Evolutionary conservation across 2,888 invertebrate species (phyloP), one percentile per base, ranked within the genome.

Genomic region (Sarcophaga carnaria): DNA sequence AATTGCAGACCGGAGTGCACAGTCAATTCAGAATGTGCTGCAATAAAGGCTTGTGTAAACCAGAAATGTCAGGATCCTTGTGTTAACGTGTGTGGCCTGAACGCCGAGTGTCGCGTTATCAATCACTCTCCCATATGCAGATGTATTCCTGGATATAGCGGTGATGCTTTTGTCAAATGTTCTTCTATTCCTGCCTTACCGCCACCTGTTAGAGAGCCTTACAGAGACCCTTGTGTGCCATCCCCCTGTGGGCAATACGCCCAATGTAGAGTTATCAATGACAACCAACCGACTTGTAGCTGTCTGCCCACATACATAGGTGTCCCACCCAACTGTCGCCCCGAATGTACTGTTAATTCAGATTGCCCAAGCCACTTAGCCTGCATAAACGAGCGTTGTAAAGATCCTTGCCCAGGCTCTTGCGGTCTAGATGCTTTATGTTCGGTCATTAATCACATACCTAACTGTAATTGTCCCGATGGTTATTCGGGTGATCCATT

Each of bases 371-470:
- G 95, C 87, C 94, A 95, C 88, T 93, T 94, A 88, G 96, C 96
- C 25, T 97, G 97, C 90, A 95, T 96, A 72, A 95, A 95, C 90
- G 94, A 95, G 89, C 96, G 95, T 93, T 97, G 96, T 91, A 94
- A 94, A 90, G 96, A 97, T 93, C 96, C 97, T 54, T 97, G 96
- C 89, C 95, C 95, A 37, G 96, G 95, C 83, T 95, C 96, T 8
- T 97, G 97, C 92, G 96, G 96, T 59, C 92, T 94, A 71, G 95
- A 95, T 90, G 96, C 97, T n/a, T 92, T 95, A 72, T 97, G 97
- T 90, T 95, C 95, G 89, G 96, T 96, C 8, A 94, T 96, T 71
- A 96, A 96, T 90, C 96, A 97, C 90, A 94, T 96, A 37, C 96
- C 96, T 11, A 95, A 95, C 92, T 96, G 96, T 90, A 95, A 95